Conservation (phyloP, 2,797 vertebrate species). For the Apogon talboti region DNA sequence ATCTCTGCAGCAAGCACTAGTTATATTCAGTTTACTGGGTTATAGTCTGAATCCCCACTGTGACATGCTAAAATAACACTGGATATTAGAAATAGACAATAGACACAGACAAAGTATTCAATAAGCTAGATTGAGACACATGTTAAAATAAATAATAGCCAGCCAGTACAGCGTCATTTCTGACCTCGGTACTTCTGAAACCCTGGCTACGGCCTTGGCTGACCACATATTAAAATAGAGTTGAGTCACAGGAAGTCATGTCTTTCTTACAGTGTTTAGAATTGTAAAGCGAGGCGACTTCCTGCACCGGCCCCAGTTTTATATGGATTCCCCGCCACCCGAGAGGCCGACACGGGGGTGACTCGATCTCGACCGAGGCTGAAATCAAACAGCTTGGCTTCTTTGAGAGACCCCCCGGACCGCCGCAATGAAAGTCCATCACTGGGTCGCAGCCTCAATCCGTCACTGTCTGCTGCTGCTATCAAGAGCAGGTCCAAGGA, state of each 20-base stretch:
- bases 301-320: constrained; percentile 10
- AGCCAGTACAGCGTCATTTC: too few relatives aligned
- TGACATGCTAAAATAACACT: too few relatives aligned
- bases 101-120: too few relatives aligned
- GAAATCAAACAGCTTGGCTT: constrained; percentile 59
- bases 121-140: too few relatives aligned
- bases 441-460: constrained; percentile 75
- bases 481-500: constrained; percentile 62
- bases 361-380: constrained; percentile 32
- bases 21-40: too few relatives aligned
- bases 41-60: too few relatives aligned
- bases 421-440: constrained; percentile 70
- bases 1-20: too few relatives aligned
- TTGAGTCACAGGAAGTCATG: constrained; percentile 4
- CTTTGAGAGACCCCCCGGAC: constrained; percentile 48
- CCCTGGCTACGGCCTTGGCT: too few relatives aligned
- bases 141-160: too few relatives aligned
- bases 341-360: constrained; percentile 6
- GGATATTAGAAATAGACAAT: too few relatives aligned
- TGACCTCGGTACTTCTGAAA: too few relatives aligned
- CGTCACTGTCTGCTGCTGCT: constrained; percentile 67
- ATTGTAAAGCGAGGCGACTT: background rate
- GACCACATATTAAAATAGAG: constrained; percentile 11
- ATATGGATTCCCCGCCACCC: constrained; percentile 43
- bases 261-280: constrained; percentile 3